Conservation (phyloP, 2,797 vertebrate species). For the Mionectes olivaceus region DNA sequence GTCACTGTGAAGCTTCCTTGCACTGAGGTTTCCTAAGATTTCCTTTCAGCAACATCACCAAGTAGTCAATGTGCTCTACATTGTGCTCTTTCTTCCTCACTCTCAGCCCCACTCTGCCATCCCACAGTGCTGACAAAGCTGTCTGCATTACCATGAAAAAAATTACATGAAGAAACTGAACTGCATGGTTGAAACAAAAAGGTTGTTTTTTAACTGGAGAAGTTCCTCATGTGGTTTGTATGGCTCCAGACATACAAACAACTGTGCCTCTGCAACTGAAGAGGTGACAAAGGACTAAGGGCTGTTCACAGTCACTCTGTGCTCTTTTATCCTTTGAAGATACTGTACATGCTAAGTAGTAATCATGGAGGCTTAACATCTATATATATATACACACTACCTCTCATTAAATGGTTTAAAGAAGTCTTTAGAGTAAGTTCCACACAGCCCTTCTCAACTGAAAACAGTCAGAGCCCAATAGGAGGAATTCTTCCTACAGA, state of each 20-base stretch:
- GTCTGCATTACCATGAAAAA: not conserved
- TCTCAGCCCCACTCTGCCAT: not conserved
- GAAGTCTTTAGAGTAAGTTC: not conserved
- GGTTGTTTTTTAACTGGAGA: not conserved
- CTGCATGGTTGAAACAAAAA: not conserved
- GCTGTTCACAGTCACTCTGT: not conserved
- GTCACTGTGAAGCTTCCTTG: not conserved
- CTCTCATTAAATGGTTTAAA: not conserved
- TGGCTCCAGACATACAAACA: not conserved
- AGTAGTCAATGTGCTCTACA: not conserved
- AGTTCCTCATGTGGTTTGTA: not conserved
- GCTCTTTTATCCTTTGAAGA: not conserved
- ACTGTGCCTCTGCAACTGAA: not conserved
- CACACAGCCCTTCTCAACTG: not conserved
- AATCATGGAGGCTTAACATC: not conserved
- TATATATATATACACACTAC: not conserved
- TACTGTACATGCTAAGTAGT: not conserved
- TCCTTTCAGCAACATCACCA: not conserved
- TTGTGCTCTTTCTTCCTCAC: not conserved
- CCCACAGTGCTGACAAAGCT: not conserved
- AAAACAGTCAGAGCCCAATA: not conserved
- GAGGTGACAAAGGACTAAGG: not conserved
- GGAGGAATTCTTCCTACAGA: not conserved
- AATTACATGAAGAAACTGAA: not conserved
- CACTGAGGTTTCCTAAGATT: not conserved